Percentiles rank a stretch among this genome's conserved stretches.
Conservation (phyloP, 2,888 invertebrate species). For the Dascillus cervinus region DNA sequence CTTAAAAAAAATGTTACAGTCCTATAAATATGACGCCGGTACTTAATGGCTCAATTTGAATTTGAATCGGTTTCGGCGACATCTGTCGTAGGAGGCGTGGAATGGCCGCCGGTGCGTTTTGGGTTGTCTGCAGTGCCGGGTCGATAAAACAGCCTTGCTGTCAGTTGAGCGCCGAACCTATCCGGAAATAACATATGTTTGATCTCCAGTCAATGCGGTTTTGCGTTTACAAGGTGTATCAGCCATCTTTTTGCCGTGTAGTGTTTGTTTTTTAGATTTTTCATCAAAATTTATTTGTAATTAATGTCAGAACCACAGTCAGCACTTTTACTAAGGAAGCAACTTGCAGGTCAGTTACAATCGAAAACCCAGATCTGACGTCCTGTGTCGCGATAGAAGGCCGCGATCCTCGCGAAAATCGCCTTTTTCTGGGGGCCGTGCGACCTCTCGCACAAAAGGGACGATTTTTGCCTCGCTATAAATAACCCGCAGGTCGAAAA, state of each 20-base stretch:
- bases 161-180: constrained; percentile 31
- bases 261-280: constrained; percentile 65
- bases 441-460: constrained; percentile 15
- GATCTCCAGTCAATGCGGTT: constrained; percentile 33
- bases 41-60: too few species aligned
- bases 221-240: constrained; percentile 37
- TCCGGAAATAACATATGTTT: constrained; percentile 43
- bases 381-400: constrained; percentile 7
- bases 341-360: constrained; percentile 77
- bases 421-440: too few species aligned
- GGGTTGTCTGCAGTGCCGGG: too few species aligned
- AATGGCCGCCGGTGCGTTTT: too few species aligned
- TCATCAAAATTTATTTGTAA: constrained; percentile 72
- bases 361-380: constrained; percentile 3
- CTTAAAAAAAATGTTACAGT: too few species aligned
- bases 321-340: constrained; percentile 89
- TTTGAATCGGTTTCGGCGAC: too few species aligned
- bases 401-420: constrained; percentile 13
- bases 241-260: constrained; percentile 66
- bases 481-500: constrained; percentile 10
- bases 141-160: too few species aligned
- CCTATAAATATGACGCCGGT: too few species aligned
- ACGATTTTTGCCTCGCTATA: constrained; percentile 7
- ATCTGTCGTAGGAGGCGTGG: too few species aligned
- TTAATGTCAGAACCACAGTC: constrained; percentile 95